Evolutionary conservation across 2,113 vertebrate species (phyloP).

Genomic region (Rhinolophus sinicus): DNA sequence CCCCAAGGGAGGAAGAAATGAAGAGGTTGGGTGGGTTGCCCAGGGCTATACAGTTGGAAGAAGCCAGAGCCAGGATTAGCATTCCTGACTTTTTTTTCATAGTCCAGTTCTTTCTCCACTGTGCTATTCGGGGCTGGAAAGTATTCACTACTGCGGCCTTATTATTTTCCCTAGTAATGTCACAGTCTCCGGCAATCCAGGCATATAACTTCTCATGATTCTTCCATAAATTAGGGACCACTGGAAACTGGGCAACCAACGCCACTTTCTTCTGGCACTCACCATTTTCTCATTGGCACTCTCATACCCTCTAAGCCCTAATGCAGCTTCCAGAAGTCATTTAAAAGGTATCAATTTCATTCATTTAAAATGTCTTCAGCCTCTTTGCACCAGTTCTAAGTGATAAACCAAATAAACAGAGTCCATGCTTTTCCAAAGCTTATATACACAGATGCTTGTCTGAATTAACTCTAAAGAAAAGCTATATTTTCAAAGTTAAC

Average conservation of each 20-base stretch:
- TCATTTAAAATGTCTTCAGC: neutral
- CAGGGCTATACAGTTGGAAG: neutral
- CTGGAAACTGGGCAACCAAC: neutral
- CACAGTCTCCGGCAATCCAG: neutral
- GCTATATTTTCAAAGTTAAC: neutral
- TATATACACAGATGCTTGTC: neutral
- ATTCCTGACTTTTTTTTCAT: slow-evolving; percentile 18
- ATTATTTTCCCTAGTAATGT: neutral
- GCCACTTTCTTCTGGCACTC: neutral
- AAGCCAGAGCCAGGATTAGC: neutral
- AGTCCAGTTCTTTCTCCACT: neutral
- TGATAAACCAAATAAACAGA: neutral
- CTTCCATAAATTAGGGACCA: neutral
- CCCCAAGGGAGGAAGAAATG: slow-evolving; percentile 36
- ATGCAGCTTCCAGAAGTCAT: neutral
- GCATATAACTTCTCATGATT: neutral
- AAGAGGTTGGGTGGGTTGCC: neutral
- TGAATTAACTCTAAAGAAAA: slow-evolving; percentile 51
- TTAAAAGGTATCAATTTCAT: neutral
- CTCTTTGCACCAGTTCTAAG: neutral
- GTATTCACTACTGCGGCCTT: neutral
- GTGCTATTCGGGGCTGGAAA: neutral
- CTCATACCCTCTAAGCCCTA: neutral
- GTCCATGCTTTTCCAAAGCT: neutral
- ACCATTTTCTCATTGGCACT: neutral